Conservation (phyloP, 2,888 invertebrate genomes). For the Ypsolopha sequella region DNA sequence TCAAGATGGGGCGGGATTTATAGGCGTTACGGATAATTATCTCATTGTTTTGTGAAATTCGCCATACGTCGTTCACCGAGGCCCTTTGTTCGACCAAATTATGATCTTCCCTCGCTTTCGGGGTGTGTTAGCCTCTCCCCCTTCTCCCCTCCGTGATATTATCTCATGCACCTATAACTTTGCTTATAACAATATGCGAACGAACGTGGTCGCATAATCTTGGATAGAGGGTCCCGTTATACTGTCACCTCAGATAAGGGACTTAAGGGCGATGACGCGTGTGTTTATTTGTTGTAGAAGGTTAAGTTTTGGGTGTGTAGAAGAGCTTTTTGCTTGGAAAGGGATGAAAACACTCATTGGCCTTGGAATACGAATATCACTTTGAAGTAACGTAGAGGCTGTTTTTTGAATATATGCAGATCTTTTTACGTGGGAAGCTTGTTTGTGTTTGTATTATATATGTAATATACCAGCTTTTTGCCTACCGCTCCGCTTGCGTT, state of each 20-base stretch:
- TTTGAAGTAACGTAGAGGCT: too few relatives aligned
- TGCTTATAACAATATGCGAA: slow-evolving; percentile 1
- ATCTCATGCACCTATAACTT: slow-evolving; percentile 12
- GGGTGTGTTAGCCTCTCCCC: slow-evolving; percentile 36
- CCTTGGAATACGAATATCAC: too few relatives aligned
- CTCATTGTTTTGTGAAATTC: slow-evolving; percentile 50
- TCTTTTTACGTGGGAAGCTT: too few relatives aligned
- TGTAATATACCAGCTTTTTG: too few relatives aligned
- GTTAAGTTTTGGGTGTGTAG: too few relatives aligned
- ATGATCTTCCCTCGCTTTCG: slow-evolving; percentile 55
- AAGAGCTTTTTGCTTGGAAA: too few relatives aligned
- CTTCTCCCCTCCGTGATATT: slow-evolving; percentile 10
- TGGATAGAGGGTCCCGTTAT: not conserved
- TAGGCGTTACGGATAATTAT: slow-evolving; percentile 52
- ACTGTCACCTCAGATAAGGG: not conserved
- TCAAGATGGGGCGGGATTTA: slow-evolving; percentile 20
- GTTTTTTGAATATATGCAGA: too few relatives aligned
- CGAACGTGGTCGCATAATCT: not conserved
- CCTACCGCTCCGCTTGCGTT: too few relatives aligned
- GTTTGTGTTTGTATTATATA: too few relatives aligned
- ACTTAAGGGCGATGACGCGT: too few relatives aligned
- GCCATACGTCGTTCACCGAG: slow-evolving; percentile 41
- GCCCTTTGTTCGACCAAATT: slow-evolving; percentile 54
- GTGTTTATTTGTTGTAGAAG: too few relatives aligned
- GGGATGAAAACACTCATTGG: too few relatives aligned